Base-by-base conservation (phyloP, 1,140 invertebrate genomes). In the Proales similis region DNA sequence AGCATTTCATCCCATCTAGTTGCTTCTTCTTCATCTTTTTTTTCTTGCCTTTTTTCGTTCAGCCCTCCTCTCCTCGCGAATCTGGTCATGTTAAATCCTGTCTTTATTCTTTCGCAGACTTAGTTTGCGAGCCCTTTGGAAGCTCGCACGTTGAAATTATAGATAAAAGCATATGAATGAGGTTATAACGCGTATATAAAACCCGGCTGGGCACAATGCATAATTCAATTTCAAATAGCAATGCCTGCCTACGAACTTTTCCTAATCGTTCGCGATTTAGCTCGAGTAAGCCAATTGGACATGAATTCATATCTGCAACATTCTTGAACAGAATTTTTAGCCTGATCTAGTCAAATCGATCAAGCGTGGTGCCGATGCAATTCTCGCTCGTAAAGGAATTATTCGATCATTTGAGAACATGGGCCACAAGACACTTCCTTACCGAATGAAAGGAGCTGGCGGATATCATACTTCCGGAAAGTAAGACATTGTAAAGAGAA, bases 61-160 rank as follows among this genome's bases (percentile, higher is more conserved):
- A 84, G 84, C 19, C 84, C 84, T 70, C 81, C 82, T 0, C 83
- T 80, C 73, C 85, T 74, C 47, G 84, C 82, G 78, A 82, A 86
- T 65, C 84, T 76, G 17, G 84, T 85, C 85, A 86, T 86, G 65
- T 67, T 66, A 36, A 32, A 49, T 39, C 19, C 36, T 20, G 6
- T 53, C 60, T 32, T 51, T n/a, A n/a, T n/a, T n/a, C n/a, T n/a
- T n/a, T n/a, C n/a, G n/a, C n/a, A n/a, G n/a, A n/a, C n/a, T n/a
- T n/a, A n/a, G n/a, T n/a, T n/a, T n/a, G n/a, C n/a, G n/a, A n/a
- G n/a, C n/a, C n/a, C n/a, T n/a, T n/a, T n/a, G n/a, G n/a, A n/a
- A n/a, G n/a, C n/a, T n/a, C n/a, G n/a, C n/a, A n/a, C n/a, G n/a
- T n/a, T n/a, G n/a, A n/a, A n/a, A n/a, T n/a, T n/a, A n/a, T n/a